These are phyloP conservation scores for Nilaparvata lugens DNA, from an alignment of 1,140 invertebrate species.

Conservation along the genomic window DNA sequence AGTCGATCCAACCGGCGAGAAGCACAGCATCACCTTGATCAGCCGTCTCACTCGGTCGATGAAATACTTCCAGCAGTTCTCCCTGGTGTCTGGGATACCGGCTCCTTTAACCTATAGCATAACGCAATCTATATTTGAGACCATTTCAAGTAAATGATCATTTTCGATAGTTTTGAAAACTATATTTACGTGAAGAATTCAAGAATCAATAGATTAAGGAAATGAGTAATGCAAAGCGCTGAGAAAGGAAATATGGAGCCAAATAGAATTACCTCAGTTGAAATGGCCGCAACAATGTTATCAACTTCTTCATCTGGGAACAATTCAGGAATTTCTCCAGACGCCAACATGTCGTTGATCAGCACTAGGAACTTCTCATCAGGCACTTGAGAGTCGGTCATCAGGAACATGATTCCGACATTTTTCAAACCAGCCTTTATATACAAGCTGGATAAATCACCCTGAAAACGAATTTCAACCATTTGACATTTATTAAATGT, in stretches of 20 bases:
- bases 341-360: slow-evolving; percentile 88
- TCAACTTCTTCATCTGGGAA: slow-evolving; percentile 87
- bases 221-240: too few species aligned
- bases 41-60: slow-evolving; percentile 75
- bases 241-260: too few species aligned
- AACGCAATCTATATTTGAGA: background rate
- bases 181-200: too few species aligned
- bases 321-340: slow-evolving; percentile 86
- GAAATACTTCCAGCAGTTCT: slow-evolving; percentile 94
- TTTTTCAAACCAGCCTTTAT: slow-evolving; percentile 81
- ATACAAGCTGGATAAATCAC: slow-evolving; percentile 74
- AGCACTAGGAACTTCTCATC: slow-evolving; percentile 87
- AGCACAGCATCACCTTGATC: slow-evolving; percentile 78
- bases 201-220: too few species aligned
- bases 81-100: slow-evolving; percentile 75
- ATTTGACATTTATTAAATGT: background rate
- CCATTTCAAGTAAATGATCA: too few species aligned
- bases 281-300: slow-evolving; percentile 69
- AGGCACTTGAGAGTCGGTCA: slow-evolving; percentile 88
- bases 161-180: too few species aligned
- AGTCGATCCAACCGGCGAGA: slow-evolving; percentile 83
- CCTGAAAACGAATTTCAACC: slow-evolving; percentile 23
- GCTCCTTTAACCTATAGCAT: slow-evolving; percentile 50
- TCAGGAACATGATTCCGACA: slow-evolving; percentile 78
- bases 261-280: slow-evolving; percentile 67